Percentiles rank a stretch among this genome's conserved stretches.
Evolutionary conservation across 2,888 invertebrate genomes (phyloP).

Genomic region (Xanthia icteritia): DNA sequence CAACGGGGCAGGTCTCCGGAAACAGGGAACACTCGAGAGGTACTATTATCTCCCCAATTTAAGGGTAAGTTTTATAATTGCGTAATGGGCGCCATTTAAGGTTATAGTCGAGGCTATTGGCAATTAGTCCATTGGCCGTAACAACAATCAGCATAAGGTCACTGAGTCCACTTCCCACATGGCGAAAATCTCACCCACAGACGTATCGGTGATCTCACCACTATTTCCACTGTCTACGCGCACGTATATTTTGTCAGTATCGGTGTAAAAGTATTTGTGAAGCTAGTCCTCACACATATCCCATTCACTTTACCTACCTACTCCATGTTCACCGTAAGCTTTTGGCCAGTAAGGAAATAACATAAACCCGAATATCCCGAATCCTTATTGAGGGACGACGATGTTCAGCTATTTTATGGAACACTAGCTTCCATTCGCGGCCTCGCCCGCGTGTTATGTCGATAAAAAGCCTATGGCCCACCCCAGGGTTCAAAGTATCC

Average conservation of each 20-base stretch:
- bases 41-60: neutral
- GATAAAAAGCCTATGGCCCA: no score
- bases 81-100: neutral
- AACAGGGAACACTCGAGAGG: neutral
- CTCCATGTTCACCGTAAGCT: neutral
- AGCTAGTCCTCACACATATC: neutral
- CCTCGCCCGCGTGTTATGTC: no score
- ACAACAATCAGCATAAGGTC: slow-evolving; percentile 18
- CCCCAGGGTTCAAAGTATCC: no score
- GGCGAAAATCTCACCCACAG: slow-evolving; percentile 42
- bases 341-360: no score
- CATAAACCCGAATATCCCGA: neutral
- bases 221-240: neutral
- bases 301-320: neutral
- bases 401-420: neutral
- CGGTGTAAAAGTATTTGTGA: neutral
- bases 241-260: neutral
- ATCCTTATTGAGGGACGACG: neutral
- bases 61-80: neutral
- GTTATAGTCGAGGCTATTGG: neutral
- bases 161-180: slow-evolving; percentile 39
- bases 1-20: neutral
- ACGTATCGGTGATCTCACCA: slow-evolving; percentile 38
- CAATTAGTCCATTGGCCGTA: slow-evolving; percentile 10
- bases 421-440: neutral